Evolutionary conservation across 2,888 invertebrate genomes (phyloP).

Genomic region (Heliothis peltigera): DNA sequence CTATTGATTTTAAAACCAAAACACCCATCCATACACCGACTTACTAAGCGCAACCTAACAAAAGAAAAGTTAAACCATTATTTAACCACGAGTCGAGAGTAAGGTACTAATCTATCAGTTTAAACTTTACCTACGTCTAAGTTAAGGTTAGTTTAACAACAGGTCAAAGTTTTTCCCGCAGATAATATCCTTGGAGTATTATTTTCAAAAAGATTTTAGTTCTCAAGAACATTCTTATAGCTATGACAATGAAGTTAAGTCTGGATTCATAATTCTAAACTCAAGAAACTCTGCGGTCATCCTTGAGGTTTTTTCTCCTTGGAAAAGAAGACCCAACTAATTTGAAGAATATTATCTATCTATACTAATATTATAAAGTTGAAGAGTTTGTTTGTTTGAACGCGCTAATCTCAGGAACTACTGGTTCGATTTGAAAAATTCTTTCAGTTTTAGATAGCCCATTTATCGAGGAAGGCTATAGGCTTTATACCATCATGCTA

Average conservation of each 20-base stretch:
- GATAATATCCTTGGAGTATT: slow-evolving; percentile 40
- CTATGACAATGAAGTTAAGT: slow-evolving; percentile 30
- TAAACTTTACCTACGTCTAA: neutral
- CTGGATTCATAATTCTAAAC: slow-evolving; percentile 18
- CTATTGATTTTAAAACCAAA: neutral
- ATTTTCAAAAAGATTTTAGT: slow-evolving; percentile 39
- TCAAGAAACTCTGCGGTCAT: neutral
- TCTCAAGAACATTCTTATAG: slow-evolving; percentile 30
- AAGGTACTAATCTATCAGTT: slow-evolving; percentile 28
- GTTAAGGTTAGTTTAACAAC: slow-evolving; percentile 19
- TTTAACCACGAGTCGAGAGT: neutral
- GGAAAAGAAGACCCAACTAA: neutral
- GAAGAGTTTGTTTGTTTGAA: too few species aligned
- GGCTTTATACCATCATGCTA: too few species aligned
- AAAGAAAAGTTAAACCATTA: neutral
- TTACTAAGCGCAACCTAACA: neutral
- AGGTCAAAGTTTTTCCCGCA: slow-evolving; percentile 27
- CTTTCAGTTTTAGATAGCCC: too few species aligned
- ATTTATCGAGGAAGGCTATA: too few species aligned
- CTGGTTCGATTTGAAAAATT: too few species aligned
- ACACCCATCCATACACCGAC: neutral
- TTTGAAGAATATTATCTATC: neutral
- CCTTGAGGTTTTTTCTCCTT: neutral
- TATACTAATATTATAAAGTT: too few species aligned
- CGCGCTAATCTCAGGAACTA: too few species aligned